phyloP scores from a whole-genome alignment of 1,140 invertebrate species.

The Bradysia coprophila region DNA sequence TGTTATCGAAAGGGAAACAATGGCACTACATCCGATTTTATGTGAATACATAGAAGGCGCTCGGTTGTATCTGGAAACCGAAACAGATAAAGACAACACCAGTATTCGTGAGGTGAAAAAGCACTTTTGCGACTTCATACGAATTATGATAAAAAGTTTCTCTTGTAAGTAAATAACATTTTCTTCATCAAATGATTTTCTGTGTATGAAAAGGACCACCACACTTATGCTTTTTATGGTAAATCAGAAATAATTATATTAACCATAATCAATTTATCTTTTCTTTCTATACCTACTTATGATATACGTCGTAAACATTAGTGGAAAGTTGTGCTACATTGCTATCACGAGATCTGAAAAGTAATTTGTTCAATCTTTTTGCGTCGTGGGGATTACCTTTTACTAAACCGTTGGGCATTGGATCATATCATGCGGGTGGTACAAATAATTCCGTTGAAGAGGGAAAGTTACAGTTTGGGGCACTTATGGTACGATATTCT shows the following conservation, averaged over 20 bases:
- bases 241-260: background rate
- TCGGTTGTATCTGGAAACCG: constrained; percentile 74
- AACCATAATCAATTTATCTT: constrained; percentile 1
- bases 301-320: no score
- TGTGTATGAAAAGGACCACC: no score
- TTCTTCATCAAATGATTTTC: constrained; percentile 1
- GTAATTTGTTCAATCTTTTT: constrained; percentile 80
- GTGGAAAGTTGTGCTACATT: constrained; percentile 74
- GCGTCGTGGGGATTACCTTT: constrained; percentile 83
- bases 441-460: constrained; percentile 22
- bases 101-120: constrained; percentile 68
- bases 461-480: constrained; percentile 45
- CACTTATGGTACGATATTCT: constrained; percentile 46
- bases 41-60: constrained; percentile 93
- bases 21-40: constrained; percentile 67
- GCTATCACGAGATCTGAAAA: constrained; percentile 68
- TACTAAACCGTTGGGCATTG: constrained; percentile 32
- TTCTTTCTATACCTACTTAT: constrained; percentile 19
- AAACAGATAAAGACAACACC: constrained; percentile 72
- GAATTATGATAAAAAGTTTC: constrained; percentile 85
- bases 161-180: constrained; percentile 51
- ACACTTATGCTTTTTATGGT: background rate
- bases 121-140: constrained; percentile 87
- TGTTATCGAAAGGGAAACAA: constrained; percentile 65
- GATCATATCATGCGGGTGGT: background rate